These are phyloP conservation scores for Rhinoraja longicauda DNA, from an alignment of 2,797 vertebrate genomes.

Conservation along the genomic window DNA sequence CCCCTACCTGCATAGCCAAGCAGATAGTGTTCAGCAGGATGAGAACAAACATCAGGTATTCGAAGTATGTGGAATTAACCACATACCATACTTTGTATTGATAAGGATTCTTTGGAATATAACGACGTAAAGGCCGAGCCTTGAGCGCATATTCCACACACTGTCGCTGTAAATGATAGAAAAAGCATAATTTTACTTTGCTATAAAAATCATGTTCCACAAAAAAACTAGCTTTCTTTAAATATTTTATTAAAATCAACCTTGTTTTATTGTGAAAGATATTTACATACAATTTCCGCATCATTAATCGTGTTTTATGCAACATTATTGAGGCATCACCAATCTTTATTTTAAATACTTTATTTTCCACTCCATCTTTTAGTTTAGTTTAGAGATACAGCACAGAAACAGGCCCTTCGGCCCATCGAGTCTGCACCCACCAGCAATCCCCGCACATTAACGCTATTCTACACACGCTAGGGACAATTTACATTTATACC, in stretches of 20 bases:
- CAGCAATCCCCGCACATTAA: no score
- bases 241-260: background rate
- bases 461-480: no score
- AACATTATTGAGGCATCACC: background rate
- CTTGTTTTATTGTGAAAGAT: background rate
- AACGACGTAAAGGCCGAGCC: conserved; percentile 86
- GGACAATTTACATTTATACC: no score
- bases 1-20: conserved; percentile 93
- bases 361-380: background rate
- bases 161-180: conserved; percentile 70
- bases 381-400: background rate
- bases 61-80: conserved; percentile 99
- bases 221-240: background rate
- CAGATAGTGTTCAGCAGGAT: conserved; percentile 99
- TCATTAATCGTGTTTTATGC: background rate
- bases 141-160: conserved; percentile 97
- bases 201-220: background rate
- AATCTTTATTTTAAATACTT: background rate
- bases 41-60: conserved; percentile 98
- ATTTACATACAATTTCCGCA: background rate
- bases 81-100: conserved; percentile 99
- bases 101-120: conserved; percentile 97
- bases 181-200: background rate
- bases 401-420: no score
- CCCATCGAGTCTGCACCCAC: no score